phyloP scores from a whole-genome alignment of 2,888 invertebrate genomes.

The Brachynemurus nebulosus region DNA sequence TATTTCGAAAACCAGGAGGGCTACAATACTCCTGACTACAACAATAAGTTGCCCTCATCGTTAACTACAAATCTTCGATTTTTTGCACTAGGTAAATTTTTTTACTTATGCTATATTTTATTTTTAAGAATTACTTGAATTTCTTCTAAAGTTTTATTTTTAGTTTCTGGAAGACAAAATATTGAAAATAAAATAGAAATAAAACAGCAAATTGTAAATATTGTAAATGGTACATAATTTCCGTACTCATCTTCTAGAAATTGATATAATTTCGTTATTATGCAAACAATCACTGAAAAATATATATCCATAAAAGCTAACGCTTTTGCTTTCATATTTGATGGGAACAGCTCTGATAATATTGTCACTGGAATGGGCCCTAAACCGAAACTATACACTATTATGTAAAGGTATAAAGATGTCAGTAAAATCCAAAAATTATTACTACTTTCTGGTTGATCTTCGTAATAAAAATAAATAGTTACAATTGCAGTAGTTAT shows the following conservation, averaged over 20 bases:
- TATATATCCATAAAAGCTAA: conserved; percentile 38
- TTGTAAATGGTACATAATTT: conserved; percentile 33
- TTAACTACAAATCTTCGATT: too few relatives aligned
- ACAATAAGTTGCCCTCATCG: too few relatives aligned
- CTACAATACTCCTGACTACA: too few relatives aligned
- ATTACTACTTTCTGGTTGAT: conserved; percentile 24
- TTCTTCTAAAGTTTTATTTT: conserved; percentile 36
- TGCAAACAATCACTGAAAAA: conserved; percentile 33
- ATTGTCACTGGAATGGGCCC: conserved; percentile 38
- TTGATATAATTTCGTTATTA: conserved; percentile 35
- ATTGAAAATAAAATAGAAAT: conserved; percentile 31
- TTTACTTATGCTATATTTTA: too few relatives aligned
- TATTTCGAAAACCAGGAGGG: too few relatives aligned
- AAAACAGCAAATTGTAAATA: conserved; percentile 30
- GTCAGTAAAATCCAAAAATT: conserved; percentile 32
- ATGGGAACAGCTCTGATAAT: conserved; percentile 40
- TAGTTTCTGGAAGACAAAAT: conserved; percentile 35
- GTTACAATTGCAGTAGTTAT: conserved; percentile 31
- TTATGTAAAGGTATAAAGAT: conserved; percentile 34
- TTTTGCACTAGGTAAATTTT: too few relatives aligned
- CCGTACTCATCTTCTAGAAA: conserved; percentile 29
- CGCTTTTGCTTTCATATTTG: conserved; percentile 40
- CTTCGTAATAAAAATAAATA: conserved; percentile 32
- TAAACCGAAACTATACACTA: conserved; percentile 37
- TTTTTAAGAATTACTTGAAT: conserved; percentile 29